Evolutionary conservation across 2,888 invertebrate genomes (phyloP).

Genomic region (Argyresthia goedartella): DNA sequence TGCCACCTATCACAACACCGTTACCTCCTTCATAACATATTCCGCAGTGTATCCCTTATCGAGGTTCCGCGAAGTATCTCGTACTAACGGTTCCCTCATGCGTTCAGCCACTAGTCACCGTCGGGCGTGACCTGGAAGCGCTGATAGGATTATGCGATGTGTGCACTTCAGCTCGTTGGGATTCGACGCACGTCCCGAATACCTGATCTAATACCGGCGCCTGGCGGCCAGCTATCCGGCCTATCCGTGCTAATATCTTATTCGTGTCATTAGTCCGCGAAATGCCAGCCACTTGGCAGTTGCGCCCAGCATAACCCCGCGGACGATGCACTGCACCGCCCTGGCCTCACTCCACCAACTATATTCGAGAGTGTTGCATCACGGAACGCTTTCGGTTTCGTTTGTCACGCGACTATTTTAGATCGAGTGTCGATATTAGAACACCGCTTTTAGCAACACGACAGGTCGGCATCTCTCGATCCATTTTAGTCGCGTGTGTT

Average conservation of each 20-base stretch:
- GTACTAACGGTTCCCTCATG: conserved; percentile 26
- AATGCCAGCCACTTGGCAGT: conserved; percentile 67
- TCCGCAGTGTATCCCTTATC: background rate
- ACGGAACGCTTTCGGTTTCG: conserved; percentile 66
- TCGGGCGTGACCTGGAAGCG: conserved; percentile 5
- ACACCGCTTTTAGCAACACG: conserved; percentile 51
- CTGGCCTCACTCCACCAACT: conserved; percentile 35
- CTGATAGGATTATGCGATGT: conserved; percentile 1
- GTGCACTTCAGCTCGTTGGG: conserved; percentile 21
- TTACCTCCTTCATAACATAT: background rate
- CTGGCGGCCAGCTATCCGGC: conserved; percentile 45
- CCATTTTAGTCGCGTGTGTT: conserved; percentile 29
- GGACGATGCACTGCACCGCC: conserved; percentile 65
- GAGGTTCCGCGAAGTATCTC: background rate
- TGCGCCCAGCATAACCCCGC: conserved; percentile 38
- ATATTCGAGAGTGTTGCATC: conserved; percentile 66
- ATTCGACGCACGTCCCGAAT: conserved; percentile 47
- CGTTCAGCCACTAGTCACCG: conserved; percentile 9
- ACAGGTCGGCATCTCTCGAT: conserved; percentile 27
- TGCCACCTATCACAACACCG: background rate
- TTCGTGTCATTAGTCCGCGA: conserved; percentile 66
- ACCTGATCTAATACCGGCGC: conserved; percentile 36
- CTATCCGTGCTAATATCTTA: conserved; percentile 67
- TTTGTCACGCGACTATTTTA: conserved; percentile 67
- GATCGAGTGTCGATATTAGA: conserved; percentile 65